Conservation (phyloP, 2,113 vertebrate genomes). For the Solea senegalensis region DNA sequence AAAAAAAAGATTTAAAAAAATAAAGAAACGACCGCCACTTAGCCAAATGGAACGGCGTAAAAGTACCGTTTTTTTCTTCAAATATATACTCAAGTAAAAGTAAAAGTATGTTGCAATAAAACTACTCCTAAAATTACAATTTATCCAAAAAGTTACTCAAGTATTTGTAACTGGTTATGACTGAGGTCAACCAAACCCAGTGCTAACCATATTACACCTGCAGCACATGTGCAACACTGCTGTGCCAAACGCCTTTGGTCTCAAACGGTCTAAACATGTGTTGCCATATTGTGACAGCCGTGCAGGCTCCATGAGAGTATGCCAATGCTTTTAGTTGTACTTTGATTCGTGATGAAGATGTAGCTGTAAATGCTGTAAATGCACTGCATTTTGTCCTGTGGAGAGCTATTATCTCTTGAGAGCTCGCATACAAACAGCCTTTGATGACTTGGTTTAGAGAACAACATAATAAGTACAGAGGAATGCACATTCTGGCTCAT, state of each 20-base stretch:
- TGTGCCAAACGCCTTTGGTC: constrained; percentile 11
- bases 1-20: no score
- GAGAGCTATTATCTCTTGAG: constrained; percentile 41
- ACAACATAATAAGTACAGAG: constrained; percentile 20
- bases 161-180: constrained; percentile 31
- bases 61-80: no score
- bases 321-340: constrained; percentile 17
- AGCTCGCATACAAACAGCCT: constrained; percentile 29
- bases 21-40: no score
- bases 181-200: constrained; percentile 52
- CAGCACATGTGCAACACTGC: constrained; percentile 19
- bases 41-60: no score
- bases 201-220: constrained; percentile 45
- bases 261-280: constrained; percentile 5
- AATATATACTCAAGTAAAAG: no score
- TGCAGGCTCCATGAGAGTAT: not conserved
- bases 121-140: no score
- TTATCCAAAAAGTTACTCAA: no score
- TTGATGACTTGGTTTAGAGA: constrained; percentile 50
- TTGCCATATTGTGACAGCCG: not conserved
- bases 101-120: no score
- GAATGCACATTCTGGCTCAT: constrained; percentile 16
- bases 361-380: constrained; percentile 32
- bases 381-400: constrained; percentile 18
- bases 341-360: constrained; percentile 25